Conservation (phyloP, 2,113 vertebrate species). For the Lepisosteus osseus region DNA sequence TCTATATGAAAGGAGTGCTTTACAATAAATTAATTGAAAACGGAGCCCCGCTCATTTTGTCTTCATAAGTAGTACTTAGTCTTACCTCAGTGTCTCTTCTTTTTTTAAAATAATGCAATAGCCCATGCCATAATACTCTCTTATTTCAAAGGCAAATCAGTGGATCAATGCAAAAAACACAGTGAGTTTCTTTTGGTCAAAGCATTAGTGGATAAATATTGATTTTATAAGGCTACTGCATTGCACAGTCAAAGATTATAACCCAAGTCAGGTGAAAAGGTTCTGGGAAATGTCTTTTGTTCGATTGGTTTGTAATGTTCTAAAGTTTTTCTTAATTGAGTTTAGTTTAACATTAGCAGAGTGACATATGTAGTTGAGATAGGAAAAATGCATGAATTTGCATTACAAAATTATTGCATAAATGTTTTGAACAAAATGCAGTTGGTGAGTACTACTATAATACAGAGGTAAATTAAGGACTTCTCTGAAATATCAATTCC, state of each 20-base stretch:
- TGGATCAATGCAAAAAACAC: background rate
- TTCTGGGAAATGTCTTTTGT: conserved; percentile 4
- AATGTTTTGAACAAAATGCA: no score
- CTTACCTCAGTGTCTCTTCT: conserved; percentile 20
- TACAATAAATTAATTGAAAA: no score
- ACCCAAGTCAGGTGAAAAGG: background rate
- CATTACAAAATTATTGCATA: no score
- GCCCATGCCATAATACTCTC: background rate
- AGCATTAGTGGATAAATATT: conserved; percentile 10
- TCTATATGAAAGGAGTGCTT: background rate
- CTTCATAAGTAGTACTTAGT: background rate
- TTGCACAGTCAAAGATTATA: conserved; percentile 1
- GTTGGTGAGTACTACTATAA: no score
- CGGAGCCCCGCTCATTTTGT: no score
- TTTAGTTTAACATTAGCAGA: background rate
- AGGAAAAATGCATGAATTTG: background rate
- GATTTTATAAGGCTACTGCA: conserved; percentile 6
- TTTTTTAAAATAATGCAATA: background rate
- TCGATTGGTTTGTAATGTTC: background rate
- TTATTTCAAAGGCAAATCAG: conserved; percentile 1
- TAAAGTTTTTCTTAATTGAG: conserved; percentile 3
- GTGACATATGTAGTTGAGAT: background rate
- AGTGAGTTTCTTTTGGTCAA: background rate
- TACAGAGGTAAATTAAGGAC: no score
- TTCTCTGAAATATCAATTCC: no score